Percentiles rank a stretch among this genome's conserved stretches.
Conservation (phyloP, 2,888 invertebrate genomes). For the Dryomyza anilis region DNA sequence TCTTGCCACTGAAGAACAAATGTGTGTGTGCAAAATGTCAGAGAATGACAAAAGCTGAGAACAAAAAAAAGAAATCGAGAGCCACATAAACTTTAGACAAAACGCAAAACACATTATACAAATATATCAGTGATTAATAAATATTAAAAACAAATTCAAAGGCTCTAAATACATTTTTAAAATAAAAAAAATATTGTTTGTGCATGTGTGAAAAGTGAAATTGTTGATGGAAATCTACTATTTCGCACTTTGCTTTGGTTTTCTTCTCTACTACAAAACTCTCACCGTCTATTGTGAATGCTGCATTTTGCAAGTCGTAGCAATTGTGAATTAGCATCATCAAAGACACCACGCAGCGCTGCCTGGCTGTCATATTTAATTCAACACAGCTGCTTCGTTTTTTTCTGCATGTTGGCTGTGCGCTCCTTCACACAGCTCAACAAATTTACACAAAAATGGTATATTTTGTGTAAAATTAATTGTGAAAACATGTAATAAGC, state of each 20-base stretch:
- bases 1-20: neutral
- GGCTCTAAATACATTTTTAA: neutral
- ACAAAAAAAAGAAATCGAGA: neutral
- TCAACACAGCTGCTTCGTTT: neutral
- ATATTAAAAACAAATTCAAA: neutral
- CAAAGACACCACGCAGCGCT: neutral
- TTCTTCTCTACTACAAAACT: slow-evolving; percentile 30
- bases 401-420: neutral
- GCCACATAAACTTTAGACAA: neutral
- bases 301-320: too few species aligned
- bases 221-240: slow-evolving; percentile 15
- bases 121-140: too few species aligned
- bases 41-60: neutral
- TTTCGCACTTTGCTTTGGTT: slow-evolving; percentile 27
- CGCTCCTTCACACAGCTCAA: neutral
- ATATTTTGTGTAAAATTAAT: neutral
- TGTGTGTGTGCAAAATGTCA: slow-evolving; percentile 13
- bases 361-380: neutral
- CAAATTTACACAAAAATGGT: neutral
- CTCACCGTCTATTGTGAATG: neutral
- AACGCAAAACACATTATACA: neutral
- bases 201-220: slow-evolving; percentile 15
- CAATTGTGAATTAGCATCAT: neutral
- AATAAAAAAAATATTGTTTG: neutral
- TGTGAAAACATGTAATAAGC: neutral